Base-by-base conservation (phyloP, 2,888 invertebrate genomes). In the Dione vanillae region DNA sequence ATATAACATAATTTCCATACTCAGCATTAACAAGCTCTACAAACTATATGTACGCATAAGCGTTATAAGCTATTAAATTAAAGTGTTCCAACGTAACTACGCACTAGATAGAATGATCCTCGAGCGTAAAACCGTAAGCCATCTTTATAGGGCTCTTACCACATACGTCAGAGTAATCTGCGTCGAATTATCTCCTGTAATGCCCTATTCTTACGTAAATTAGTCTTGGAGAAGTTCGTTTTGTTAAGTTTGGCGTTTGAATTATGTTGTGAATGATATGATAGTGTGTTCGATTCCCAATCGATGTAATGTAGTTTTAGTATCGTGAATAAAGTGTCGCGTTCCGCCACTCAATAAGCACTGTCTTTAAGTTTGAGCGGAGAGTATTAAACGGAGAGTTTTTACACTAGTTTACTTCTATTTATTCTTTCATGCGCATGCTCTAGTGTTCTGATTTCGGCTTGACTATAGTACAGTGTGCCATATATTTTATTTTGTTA, bases 181-280 rank as follows among this genome's bases (percentile, higher is more conserved):
- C 64, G 67, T 62, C 62, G 71, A 69, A 65, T 73, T 75, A 71
- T 73, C 71, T 73, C 65, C 61, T 69, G 69, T 71, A 73, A 51
- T 56, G 41, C 35, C 47, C 20, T 59, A 51, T 69, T 71, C 71
- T 71, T 54, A 61, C 20, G 61, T 61, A n/a, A 45, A 61, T 45
- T 61, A 45, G 45, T n/a, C 7, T 11, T 27, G 7, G 45, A 35
- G 16, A n/a, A 45, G 61, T 27, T 56, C 37, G 37, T 56, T 56
- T 11, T 11, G 6, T 56, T 7, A 16, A n/a, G 10, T 51, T 51
- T 51, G 10, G 49, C n/a, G 10, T 51, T 19, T 51, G 10, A n/a
- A n/a, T n/a, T 11, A 11, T 51, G 20, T 19, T 19, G 27, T 27
- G 5, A 27, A 3, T 27, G 27, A 2, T 2, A 27, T 5, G 27